These are phyloP conservation scores for Dromas ardeola DNA, from an alignment of 2,113 vertebrate genomes.

Conservation along the genomic window DNA sequence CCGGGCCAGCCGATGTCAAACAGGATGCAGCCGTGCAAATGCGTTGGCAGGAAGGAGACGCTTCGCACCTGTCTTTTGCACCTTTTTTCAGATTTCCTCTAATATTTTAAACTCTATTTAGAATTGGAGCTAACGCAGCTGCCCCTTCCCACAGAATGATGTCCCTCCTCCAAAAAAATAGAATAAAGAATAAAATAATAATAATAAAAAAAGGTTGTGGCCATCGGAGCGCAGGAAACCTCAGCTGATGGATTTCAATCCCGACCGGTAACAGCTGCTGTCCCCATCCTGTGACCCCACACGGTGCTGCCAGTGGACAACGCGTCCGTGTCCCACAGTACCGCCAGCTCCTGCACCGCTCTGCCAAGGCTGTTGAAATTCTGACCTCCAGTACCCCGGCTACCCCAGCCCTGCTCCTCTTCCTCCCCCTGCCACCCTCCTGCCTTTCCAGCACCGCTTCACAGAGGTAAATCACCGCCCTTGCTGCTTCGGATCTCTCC, in stretches of 20 bases:
- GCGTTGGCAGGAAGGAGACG: neutral
- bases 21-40: slow-evolving; percentile 23
- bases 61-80: slow-evolving; percentile 22
- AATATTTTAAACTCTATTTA: slow-evolving; percentile 11
- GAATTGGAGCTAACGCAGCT: neutral
- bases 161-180: neutral
- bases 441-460: neutral
- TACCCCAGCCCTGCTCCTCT: neutral
- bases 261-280: neutral
- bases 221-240: neutral
- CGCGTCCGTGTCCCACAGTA: neutral
- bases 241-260: neutral
- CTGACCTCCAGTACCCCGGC: neutral
- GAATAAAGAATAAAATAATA: neutral
- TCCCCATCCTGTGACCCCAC: slow-evolving; percentile 19
- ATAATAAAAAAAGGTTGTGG: neutral
- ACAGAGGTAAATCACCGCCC: neutral
- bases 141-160: neutral
- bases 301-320: neutral
- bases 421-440: neutral
- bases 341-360: neutral
- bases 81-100: slow-evolving; percentile 45
- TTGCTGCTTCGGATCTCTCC: neutral
- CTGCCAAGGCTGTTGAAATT: neutral
- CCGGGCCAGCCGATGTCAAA: neutral